These are phyloP conservation scores for Lithosia quadra DNA, from an alignment of 2,888 invertebrate species.

Conservation along the genomic window DNA sequence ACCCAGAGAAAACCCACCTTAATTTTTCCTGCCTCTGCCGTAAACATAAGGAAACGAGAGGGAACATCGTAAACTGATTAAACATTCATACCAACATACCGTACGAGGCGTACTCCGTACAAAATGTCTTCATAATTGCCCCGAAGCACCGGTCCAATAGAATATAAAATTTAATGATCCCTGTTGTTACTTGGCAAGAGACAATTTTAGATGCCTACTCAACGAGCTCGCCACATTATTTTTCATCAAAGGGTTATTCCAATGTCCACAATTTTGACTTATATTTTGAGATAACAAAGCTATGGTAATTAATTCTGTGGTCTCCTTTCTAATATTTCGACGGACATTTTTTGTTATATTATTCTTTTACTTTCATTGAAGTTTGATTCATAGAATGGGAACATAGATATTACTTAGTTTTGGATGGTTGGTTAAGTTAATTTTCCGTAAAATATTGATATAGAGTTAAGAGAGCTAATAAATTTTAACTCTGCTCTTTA, in stretches of 20 bases:
- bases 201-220: slow-evolving; percentile 40
- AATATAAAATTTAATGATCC: slow-evolving; percentile 58
- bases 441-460: background rate
- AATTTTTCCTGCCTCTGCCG: slow-evolving; percentile 22
- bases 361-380: background rate
- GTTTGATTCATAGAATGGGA: background rate
- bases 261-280: slow-evolving; percentile 47
- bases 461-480: background rate
- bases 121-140: slow-evolving; percentile 33
- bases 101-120: slow-evolving; percentile 15
- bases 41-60: slow-evolving; percentile 19
- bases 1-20: slow-evolving; percentile 10
- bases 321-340: slow-evolving; percentile 3
- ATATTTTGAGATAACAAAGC: slow-evolving; percentile 41
- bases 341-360: background rate
- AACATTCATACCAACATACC: slow-evolving; percentile 17
- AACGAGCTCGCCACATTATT: slow-evolving; percentile 52
- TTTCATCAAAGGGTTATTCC: slow-evolving; percentile 54
- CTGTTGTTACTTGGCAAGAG: slow-evolving; percentile 40
- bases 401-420: background rate
- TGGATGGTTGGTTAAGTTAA: background rate
- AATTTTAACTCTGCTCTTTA: background rate
- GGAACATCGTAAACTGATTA: slow-evolving; percentile 15
- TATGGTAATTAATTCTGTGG: slow-evolving; percentile 40
- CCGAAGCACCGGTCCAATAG: slow-evolving; percentile 17